These are phyloP conservation scores for Maniola hyperantus DNA, from an alignment of 2,888 invertebrate genomes.

Conservation along the genomic window DNA sequence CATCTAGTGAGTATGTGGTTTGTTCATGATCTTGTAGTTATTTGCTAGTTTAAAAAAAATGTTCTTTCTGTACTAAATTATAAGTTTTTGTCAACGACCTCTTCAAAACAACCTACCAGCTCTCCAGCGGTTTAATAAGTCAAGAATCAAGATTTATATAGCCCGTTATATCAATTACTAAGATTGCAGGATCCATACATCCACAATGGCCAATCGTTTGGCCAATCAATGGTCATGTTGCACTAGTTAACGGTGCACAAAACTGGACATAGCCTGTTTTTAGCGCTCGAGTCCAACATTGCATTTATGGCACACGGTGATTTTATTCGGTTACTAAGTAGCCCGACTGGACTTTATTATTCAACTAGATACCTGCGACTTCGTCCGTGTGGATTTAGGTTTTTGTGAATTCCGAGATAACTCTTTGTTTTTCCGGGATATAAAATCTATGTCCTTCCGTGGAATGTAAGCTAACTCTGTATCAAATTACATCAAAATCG, in stretches of 20 bases:
- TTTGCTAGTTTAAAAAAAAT: background rate
- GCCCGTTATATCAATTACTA: constrained; percentile 53
- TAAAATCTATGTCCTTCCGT: too few species aligned
- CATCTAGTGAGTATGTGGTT: background rate
- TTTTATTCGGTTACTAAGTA: constrained; percentile 11
- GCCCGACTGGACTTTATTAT: background rate
- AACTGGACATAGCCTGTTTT: constrained; percentile 42
- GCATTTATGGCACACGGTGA: constrained; percentile 21
- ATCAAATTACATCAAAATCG: too few species aligned
- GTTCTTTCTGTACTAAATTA: background rate
- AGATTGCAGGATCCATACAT: constrained; percentile 49
- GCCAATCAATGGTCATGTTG: constrained; percentile 41
- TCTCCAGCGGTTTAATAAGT: constrained; percentile 44
- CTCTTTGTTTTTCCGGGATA: too few species aligned
- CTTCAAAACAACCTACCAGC: constrained; percentile 12
- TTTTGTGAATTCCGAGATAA: background rate
- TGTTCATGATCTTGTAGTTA: background rate
- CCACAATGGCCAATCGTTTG: constrained; percentile 35
- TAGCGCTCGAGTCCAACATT: constrained; percentile 8
- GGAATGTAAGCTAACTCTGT: too few species aligned
- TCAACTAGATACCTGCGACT: background rate
- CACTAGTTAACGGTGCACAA: constrained; percentile 39
- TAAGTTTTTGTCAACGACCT: constrained; percentile 26
- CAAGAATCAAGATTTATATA: constrained; percentile 55
- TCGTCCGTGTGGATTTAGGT: background rate